These are phyloP conservation scores for Zophobas morio DNA, from an alignment of 1,140 invertebrate genomes.

Conservation along the genomic window DNA sequence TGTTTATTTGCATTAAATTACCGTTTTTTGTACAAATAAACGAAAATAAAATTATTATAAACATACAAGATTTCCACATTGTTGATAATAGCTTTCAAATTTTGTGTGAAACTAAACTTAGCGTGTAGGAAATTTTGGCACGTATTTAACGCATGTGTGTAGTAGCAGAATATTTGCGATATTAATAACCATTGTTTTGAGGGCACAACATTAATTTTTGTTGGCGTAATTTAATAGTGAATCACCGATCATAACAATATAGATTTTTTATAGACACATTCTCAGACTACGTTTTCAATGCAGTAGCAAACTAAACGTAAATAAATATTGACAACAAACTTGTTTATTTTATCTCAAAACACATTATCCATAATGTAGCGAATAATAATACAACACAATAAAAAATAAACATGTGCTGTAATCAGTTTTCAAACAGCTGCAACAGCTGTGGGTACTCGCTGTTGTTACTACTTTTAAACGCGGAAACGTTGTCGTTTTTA, in stretches of 20 bases:
- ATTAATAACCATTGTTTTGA: conserved; percentile 1
- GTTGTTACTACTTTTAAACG: background rate
- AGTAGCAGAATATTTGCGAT: background rate
- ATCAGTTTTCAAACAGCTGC: too few relatives aligned
- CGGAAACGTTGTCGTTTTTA: background rate
- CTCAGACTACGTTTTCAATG: too few relatives aligned
- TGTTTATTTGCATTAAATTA: background rate
- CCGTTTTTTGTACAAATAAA: background rate
- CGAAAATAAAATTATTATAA: background rate
- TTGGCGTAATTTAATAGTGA: too few relatives aligned
- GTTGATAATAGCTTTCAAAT: background rate
- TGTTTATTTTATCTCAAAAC: too few relatives aligned
- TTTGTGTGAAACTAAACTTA: conserved; percentile 9
- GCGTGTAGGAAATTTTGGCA: conserved; percentile 1
- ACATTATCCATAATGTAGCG: too few relatives aligned
- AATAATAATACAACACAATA: too few relatives aligned
- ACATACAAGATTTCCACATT: background rate
- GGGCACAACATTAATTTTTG: background rate
- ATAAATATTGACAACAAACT: too few relatives aligned
- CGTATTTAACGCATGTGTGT: conserved; percentile 17
- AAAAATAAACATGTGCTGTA: too few relatives aligned
- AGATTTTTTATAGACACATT: too few relatives aligned
- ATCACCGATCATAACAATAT: too few relatives aligned
- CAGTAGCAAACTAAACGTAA: too few relatives aligned
- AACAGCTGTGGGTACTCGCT: background rate